Evolutionary conservation across 1,140 invertebrate genomes (phyloP), one percentile per base, ranked within the genome.

Genomic region (Papilio xuthus): DNA sequence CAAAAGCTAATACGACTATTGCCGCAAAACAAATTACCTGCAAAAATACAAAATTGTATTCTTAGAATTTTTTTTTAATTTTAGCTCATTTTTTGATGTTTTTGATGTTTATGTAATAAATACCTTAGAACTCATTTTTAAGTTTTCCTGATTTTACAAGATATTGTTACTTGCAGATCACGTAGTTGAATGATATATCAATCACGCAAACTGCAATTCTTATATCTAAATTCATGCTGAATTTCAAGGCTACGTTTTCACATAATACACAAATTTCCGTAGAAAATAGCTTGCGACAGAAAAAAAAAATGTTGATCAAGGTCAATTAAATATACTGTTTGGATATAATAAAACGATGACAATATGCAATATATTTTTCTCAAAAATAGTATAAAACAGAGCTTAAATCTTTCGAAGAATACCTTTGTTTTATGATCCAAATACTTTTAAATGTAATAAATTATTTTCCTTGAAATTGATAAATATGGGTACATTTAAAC

Each of bases 11-110:
- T 37, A 71, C 4, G 32, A 71, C 50, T 69, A 87, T 23, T 6
- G 70, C 88, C 72, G 94, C 94, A 6, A 86, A 78, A 82, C 83
- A 92, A 78, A 85, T 87, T 83, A 94, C 90, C 73, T 81, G 26
- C 13, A 67, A 63, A 28, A 73, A 32, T 12, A 13, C 2, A 13
- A 44, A 44, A 44, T 6, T 44, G 0, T 2, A 44, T 44, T 44
- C 42, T 44, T 10, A 44, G 12, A 44, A 12, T 13, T 9, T 4
- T 41, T 4, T 41, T 41, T 9, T 41, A 41, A 41, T 41, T n/a
- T n/a, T n/a, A n/a, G n/a, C n/a, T n/a, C n/a, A n/a, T n/a, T n/a
- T 44, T 42, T 42, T 2, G 18, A 47, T 18, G 7, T 60, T 56
- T 56, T 2, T 56, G 13, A 12, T 1, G 26, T 9, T 67, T 67